These are phyloP conservation scores for Enteromius paludinosus DNA, from an alignment of 2,797 vertebrate genomes.

Conservation along the genomic window DNA sequence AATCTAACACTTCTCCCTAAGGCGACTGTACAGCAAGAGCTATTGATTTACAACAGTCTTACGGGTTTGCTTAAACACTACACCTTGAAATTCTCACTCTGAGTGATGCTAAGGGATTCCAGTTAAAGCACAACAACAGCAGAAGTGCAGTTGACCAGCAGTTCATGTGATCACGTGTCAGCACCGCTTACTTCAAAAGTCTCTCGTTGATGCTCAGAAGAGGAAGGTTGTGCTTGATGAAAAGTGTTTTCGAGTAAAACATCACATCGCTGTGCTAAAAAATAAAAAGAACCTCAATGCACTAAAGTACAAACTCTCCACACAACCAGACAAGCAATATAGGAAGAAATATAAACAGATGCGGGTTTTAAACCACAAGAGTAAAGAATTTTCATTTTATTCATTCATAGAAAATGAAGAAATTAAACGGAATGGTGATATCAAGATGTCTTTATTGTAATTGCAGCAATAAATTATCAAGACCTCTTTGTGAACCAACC, in stretches of 20 bases:
- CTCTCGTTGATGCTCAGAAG: background rate
- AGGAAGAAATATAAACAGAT: background rate
- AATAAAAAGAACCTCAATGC: background rate
- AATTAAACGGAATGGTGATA: background rate
- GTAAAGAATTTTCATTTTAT: background rate
- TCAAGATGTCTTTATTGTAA: slow-evolving; percentile 56
- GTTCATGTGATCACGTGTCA: slow-evolving; percentile 32
- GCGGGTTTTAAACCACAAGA: background rate
- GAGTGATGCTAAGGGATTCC: slow-evolving; percentile 16
- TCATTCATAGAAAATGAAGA: background rate
- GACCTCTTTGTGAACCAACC: slow-evolving; percentile 69
- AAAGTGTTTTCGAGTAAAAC: slow-evolving; percentile 5
- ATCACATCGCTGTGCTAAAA: background rate
- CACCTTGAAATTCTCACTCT: slow-evolving; percentile 40
- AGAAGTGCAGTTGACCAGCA: slow-evolving; percentile 2
- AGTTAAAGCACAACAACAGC: slow-evolving; percentile 15
- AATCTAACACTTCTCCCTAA: slow-evolving; percentile 38
- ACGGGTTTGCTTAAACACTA: slow-evolving; percentile 37
- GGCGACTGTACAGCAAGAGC: slow-evolving; percentile 36
- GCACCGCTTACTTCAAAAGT: background rate
- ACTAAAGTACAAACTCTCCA: background rate
- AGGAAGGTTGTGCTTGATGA: background rate
- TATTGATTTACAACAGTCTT: slow-evolving; percentile 52
- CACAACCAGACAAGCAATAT: slow-evolving; percentile 5
- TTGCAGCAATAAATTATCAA: slow-evolving; percentile 57